These are phyloP conservation scores for Drosophila hydei DNA, from an alignment of 1,140 invertebrate species.

Conservation along the genomic window DNA sequence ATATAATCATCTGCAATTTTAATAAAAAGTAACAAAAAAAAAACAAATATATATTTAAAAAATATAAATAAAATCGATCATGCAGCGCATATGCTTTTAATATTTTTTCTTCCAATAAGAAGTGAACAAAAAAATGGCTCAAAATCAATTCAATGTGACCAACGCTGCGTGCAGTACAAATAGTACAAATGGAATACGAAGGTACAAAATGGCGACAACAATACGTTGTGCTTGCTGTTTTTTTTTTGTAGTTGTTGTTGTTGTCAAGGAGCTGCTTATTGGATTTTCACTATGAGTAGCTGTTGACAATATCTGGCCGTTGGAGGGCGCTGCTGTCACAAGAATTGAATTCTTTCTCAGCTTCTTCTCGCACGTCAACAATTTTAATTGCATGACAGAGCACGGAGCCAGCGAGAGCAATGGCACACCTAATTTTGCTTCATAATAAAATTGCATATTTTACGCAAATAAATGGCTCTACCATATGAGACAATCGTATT, in stretches of 20 bases:
- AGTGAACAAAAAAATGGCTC: conserved; percentile 58
- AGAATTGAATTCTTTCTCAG: conserved; percentile 18
- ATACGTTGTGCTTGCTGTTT: conserved; percentile 36
- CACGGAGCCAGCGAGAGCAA: background rate
- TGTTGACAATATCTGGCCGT: conserved; percentile 50
- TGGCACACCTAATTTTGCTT: conserved; percentile 19
- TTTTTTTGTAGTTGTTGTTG: conserved; percentile 38
- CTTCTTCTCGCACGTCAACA: conserved; percentile 11
- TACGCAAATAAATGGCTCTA: conserved; percentile 46
- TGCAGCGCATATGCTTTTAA: conserved; percentile 19
- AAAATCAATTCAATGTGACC: conserved; percentile 76
- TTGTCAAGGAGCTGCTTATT: conserved; percentile 64
- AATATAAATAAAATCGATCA: background rate
- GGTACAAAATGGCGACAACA: conserved; percentile 68
- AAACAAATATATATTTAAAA: no score
- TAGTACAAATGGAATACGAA: conserved; percentile 47
- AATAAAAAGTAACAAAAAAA: no score
- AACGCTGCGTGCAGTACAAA: conserved; percentile 38
- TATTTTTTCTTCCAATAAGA: background rate
- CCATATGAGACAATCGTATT: conserved; percentile 66
- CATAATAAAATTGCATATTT: conserved; percentile 21
- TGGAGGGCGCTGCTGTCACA: conserved; percentile 20
- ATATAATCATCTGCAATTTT: no score
- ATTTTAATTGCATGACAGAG: conserved; percentile 49
- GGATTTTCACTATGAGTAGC: conserved; percentile 62